Evolutionary conservation across 2,888 invertebrate genomes (phyloP), one percentile per base, ranked within the genome.

Genomic region (Eupithecia inturbata): DNA sequence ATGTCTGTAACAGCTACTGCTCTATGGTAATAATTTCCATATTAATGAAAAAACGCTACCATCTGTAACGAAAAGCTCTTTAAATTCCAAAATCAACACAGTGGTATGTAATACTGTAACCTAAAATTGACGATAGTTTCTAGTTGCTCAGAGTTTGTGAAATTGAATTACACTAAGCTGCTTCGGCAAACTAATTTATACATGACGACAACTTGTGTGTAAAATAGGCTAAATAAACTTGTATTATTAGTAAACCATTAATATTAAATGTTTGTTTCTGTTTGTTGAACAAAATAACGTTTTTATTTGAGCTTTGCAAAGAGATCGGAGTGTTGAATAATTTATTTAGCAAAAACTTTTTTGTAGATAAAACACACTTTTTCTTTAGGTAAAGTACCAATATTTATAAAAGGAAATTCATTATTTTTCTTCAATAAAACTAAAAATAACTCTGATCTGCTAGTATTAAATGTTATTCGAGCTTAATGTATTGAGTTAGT

Each of bases 51-150:
- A 36, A 22, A n/a, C 39, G 22, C 39, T 26, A 36, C 39, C 22
- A 22, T 39, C 7, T 66, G 6, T 39, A 14, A 22, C n/a, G 16
- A 14, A 26, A 14, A 22, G 4, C 66, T 6, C 22, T 39, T 14
- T 9, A 39, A 33, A 66, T 39, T 26, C 14, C 39, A 26, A 66
- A 66, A 66, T 66, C 39, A 66, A 41, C 39, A 66, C 36, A 64
- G 36, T 36, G 78, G 78, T 83, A 85, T 83, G 83, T 85, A 85
- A 87, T 84, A 83, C 83, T 82, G 84, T 82, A 84, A 76, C 67
- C 22, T 33, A 9, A 71, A 71, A 71, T 67, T 83, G 84, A 87
- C 82, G 86, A 62, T 71, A 60, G 60, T 16, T 45, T 26, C 66
- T 22, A 22, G 71, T 67, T 62, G 57, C 60, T 71, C 60, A 62